These are phyloP conservation scores for Astreopora myriophthalma DNA, from an alignment of 64 coral and sea anemone species.

Conservation along the genomic window DNA sequence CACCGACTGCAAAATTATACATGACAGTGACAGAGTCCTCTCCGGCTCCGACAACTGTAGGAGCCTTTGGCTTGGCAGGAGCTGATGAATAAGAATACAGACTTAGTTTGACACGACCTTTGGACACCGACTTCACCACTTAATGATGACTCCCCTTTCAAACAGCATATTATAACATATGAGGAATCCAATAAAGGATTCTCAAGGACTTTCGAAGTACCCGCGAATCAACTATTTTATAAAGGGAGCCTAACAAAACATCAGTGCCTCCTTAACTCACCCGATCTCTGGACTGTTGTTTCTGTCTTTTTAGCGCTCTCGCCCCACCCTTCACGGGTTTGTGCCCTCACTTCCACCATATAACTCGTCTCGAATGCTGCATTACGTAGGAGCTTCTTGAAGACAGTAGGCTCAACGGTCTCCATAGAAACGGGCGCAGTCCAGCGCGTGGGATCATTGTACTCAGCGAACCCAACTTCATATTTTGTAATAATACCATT, in stretches of 20 bases:
- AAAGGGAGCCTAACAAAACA: too few species aligned
- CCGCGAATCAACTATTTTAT: too few species aligned
- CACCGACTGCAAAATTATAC: slow-evolving; percentile 41
- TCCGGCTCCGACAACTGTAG: neutral
- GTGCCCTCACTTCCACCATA: slow-evolving; percentile 39
- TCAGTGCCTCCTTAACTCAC: neutral
- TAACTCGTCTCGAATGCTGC: slow-evolving; percentile 8
- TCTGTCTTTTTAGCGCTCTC: neutral
- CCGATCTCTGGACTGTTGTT: neutral
- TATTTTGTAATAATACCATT: slow-evolving; percentile 60
- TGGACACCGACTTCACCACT: too few species aligned
- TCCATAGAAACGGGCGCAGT: neutral
- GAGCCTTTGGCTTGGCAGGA: slow-evolving; percentile 29
- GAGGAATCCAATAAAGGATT: too few species aligned
- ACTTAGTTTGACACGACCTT: too few species aligned
- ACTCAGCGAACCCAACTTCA: slow-evolving; percentile 19
- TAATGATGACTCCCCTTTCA: too few species aligned
- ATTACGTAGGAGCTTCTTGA: slow-evolving; percentile 4
- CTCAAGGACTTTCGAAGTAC: too few species aligned
- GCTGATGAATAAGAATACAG: neutral
- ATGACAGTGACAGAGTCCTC: neutral
- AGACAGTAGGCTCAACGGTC: neutral
- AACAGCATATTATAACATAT: too few species aligned
- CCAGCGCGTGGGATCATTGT: neutral
- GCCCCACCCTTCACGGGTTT: neutral